Conservation (phyloP, 2,113 vertebrate species). For the Crocuta crocuta region DNA sequence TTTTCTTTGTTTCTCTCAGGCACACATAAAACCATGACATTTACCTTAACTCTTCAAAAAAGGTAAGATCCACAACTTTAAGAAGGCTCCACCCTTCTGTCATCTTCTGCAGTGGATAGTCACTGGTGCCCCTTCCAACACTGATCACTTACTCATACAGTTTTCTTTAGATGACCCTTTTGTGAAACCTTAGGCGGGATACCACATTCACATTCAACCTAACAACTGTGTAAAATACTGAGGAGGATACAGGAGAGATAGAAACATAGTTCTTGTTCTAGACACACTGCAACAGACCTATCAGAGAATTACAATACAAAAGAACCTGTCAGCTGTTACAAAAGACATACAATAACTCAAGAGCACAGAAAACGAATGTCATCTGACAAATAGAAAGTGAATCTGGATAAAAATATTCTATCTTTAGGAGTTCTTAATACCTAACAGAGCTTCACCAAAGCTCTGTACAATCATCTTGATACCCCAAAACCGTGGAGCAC, state of each 20-base stretch:
- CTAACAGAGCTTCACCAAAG: conserved; percentile 30
- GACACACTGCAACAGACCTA: not conserved
- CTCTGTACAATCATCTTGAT: not conserved
- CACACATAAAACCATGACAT: conserved; percentile 53
- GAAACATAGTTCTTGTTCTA: not conserved
- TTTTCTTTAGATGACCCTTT: conserved; percentile 9
- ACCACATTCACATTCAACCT: conserved; percentile 48
- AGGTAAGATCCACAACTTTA: conserved; percentile 23
- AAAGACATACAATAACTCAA: not conserved
- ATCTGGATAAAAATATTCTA: conserved; percentile 35
- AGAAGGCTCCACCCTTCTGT: conserved; percentile 1
- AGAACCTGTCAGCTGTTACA: not conserved
- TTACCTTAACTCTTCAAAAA: conserved; percentile 52
- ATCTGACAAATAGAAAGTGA: conserved; percentile 47
- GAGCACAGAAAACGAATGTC: not conserved
- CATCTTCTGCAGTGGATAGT: conserved; percentile 23
- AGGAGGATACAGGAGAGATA: not conserved
- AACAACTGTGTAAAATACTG: not conserved
- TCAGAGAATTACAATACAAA: conserved; percentile 1
- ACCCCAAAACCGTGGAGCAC: not conserved
- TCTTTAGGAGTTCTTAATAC: conserved; percentile 59
- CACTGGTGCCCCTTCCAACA: conserved; percentile 45
- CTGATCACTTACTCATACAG: not conserved
- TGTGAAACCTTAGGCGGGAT: conserved; percentile 36
- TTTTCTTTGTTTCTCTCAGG: conserved; percentile 67